A percentile compares a stretch with the other conserved stretches of the same genome.
Conservation (phyloP, 2,888 invertebrate genomes). For the Willowsia nigromaculata region DNA sequence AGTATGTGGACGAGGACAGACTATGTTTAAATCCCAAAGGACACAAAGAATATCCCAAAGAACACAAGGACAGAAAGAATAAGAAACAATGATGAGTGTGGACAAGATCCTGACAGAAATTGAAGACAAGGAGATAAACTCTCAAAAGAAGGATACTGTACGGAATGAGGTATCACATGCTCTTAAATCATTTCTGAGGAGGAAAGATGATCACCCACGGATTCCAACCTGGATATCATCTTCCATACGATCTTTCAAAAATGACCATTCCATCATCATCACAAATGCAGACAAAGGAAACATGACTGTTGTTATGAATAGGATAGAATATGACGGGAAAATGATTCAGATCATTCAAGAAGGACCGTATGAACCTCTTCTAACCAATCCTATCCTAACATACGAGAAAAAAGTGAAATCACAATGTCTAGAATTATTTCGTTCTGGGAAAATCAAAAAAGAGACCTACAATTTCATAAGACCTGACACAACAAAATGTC, state of each 20-base stretch:
- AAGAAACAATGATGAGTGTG: not conserved
- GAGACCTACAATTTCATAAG: not conserved
- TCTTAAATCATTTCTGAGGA: not conserved
- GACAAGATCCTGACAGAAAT: not conserved
- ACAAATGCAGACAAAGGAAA: constrained; percentile 37
- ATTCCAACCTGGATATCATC: not conserved
- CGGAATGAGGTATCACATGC: not conserved
- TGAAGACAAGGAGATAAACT: not conserved
- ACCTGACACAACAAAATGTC: not conserved
- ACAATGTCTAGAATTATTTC: not conserved
- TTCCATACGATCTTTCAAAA: not conserved
- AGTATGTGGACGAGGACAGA: no score
- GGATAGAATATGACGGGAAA: not conserved
- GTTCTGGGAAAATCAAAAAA: not conserved
- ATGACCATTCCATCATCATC: not conserved
- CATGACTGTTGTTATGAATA: constrained; percentile 23
- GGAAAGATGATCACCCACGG: not conserved
- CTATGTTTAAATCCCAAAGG: no score
- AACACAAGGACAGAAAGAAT: no score
- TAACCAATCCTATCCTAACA: not conserved
- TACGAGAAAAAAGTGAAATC: not conserved
- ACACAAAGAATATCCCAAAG: no score
- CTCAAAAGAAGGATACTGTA: not conserved
- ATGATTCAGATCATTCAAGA: not conserved
- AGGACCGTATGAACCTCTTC: not conserved